These are phyloP conservation scores for Drusus annulatus DNA, from an alignment of 1,140 invertebrate genomes.

Conservation along the genomic window DNA sequence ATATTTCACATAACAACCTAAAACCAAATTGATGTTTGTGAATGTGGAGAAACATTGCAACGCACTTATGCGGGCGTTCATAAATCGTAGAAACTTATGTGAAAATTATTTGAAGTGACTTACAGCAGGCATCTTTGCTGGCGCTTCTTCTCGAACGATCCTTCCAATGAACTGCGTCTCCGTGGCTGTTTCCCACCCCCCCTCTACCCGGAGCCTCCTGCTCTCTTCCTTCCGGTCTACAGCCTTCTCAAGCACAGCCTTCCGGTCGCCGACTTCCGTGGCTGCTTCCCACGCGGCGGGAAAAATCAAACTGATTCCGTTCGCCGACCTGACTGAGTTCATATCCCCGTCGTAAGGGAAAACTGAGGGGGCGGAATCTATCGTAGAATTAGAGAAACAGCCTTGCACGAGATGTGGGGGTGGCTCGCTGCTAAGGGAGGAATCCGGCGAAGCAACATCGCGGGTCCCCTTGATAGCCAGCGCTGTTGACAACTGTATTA, in stretches of 20 bases:
- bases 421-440: neutral
- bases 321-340: constrained; percentile 19
- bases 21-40: no score
- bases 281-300: constrained; percentile 48
- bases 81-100: neutral
- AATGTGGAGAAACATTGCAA: no score
- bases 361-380: constrained; percentile 25
- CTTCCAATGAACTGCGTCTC: constrained; percentile 1
- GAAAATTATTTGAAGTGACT: constrained; percentile 7
- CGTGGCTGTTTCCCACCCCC: constrained; percentile 24
- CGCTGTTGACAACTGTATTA: neutral
- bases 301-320: constrained; percentile 55
- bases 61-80: neutral
- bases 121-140: constrained; percentile 36
- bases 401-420: constrained; percentile 41
- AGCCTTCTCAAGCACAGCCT: neutral
- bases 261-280: constrained; percentile 29
- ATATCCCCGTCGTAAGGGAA: constrained; percentile 22
- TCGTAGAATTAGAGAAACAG: neutral
- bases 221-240: constrained; percentile 3
- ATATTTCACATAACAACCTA: no score
- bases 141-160: constrained; percentile 1
- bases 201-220: constrained; percentile 8
- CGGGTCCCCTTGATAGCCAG: neutral
- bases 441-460: neutral